Evolutionary conservation across 2,797 vertebrate genomes (phyloP), one percentile per base, ranked within the genome.

Genomic region (Crenichthys baileyi): DNA sequence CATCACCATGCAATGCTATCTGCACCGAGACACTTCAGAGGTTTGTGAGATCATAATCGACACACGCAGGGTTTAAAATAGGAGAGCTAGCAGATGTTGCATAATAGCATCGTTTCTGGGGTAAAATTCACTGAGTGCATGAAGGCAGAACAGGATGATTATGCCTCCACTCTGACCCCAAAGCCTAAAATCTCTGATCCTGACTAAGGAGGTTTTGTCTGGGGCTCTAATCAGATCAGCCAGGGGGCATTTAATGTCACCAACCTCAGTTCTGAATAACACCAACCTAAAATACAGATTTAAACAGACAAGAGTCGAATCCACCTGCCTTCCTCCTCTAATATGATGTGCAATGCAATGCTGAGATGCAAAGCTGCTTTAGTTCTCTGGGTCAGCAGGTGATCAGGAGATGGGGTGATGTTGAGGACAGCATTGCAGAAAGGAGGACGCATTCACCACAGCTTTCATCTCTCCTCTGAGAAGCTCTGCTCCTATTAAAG

Each of bases 331-430:
- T 56, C 70, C 63, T 63, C 53, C 65, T 56, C 68, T 79, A 61
- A 26, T 73, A 39, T 36, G 51, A 76, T 58, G 76, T 29, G 31
- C 3, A 18, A n/a, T 13, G 53, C 9, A 15, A 80, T 78, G 76
- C 88, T 79, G 87, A 86, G 63, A 76, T 70, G 70, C 79, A 92
- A 93, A 92, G 92, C 92, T 82, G 93, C 89, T 93, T 91, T 91
- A 46, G 39, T n/a, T 82, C 86, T 88, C 67, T 87, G 87, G 92
- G 87, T 92, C 90, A 93, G 84, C 89, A 85, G 92, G 89, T 92
- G 81, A 93, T 93, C 84, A 79, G 86, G 80, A 78, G 85, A 77
- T 53, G 87, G 79, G 80, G 65, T 83, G 90, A 88, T 75, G 87
- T 53, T 22, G 74, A 88, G 74, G 83, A 68, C 77, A 5, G 58